Base-by-base conservation (phyloP, 2,888 invertebrate genomes). In the Machimus rusticus region DNA sequence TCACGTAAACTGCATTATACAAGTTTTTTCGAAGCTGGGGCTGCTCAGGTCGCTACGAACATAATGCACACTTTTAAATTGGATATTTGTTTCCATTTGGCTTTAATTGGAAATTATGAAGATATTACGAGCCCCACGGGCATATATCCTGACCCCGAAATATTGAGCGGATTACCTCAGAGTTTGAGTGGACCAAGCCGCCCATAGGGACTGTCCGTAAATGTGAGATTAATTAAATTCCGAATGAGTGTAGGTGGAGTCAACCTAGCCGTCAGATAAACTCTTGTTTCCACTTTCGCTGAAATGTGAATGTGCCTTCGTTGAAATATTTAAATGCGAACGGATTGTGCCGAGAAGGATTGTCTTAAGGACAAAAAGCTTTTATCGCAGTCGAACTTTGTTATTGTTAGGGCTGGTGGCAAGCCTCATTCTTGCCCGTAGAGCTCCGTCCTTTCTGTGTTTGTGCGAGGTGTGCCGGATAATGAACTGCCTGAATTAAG, bases 331-430 rank as follows among this genome's bases (percentile, higher is more conserved):
- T 74, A 88, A 86, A 88, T 86, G 79, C 82, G 86, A 86, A 66
- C 28, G 82, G 74, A 79, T 85, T 86, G 74, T 57, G 86, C 81
- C 74, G 79, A 51, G 51, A 86, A 77, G 86, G 87, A 86, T 88
- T 88, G 87, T 88, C 86, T 88, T 74, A 88, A 86, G 79, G 43
- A 88, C 87, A 88, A 88, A 86, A 88, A 85, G 88, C 81, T 77
- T 81, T 86, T 88, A 86, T 88, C 88, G 82, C 39, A 84, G 86
- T 57, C 84, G 79, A 86, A 88, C 86, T 88, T 88, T 78, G 76
- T 79, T 86, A 74, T 66, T 78, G 79, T 66, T 74, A 46, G 85
- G 23, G n/a, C 46, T 74, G 74, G 43, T 74, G 46, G 43, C 16
- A 34, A 39, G 9, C 28, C 28, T 23, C 16, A 39, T 19, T 9